These are phyloP conservation scores for Apteryx owenii DNA, from an alignment of 2,113 vertebrate species.

Conservation along the genomic window DNA sequence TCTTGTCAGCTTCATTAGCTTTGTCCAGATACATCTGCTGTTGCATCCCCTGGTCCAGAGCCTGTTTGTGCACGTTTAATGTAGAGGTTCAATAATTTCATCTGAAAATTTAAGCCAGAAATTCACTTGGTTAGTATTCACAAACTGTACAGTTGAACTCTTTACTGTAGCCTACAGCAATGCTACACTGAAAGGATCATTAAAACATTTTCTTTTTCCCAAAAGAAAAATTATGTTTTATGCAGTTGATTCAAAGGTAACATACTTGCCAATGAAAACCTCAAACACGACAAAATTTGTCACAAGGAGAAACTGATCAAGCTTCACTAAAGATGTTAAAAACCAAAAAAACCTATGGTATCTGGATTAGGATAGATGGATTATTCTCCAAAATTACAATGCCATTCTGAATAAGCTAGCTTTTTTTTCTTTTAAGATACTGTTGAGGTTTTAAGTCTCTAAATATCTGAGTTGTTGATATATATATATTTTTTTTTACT, in stretches of 20 bases:
- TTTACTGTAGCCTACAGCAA: not conserved
- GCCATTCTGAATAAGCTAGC: not conserved
- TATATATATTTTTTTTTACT: not conserved
- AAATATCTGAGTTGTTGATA: not conserved
- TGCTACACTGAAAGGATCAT: not conserved
- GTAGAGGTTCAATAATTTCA: constrained; percentile 97
- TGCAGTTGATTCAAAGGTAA: not conserved
- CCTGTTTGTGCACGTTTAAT: constrained; percentile 97
- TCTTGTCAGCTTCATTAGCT: constrained; percentile 81
- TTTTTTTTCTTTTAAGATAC: not conserved
- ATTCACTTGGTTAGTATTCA: constrained; percentile 1
- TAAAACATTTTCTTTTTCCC: not conserved
- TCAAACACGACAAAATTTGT: not conserved
- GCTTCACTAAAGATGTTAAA: not conserved
- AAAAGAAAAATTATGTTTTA: not conserved
- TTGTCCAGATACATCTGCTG: constrained; percentile 83
- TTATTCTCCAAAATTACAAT: not conserved
- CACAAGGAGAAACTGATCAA: not conserved
- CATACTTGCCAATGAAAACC: not conserved
- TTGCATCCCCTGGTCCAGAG: constrained; percentile 83
- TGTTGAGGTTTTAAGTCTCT: not conserved
- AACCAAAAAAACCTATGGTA: not conserved
- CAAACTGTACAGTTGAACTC: not conserved
- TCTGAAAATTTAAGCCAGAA: constrained; percentile 78
- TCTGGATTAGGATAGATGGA: not conserved